Evolutionary conservation across 2,888 invertebrate genomes (phyloP), one percentile per base, ranked within the genome.

Genomic region (Aethes cnicana): DNA sequence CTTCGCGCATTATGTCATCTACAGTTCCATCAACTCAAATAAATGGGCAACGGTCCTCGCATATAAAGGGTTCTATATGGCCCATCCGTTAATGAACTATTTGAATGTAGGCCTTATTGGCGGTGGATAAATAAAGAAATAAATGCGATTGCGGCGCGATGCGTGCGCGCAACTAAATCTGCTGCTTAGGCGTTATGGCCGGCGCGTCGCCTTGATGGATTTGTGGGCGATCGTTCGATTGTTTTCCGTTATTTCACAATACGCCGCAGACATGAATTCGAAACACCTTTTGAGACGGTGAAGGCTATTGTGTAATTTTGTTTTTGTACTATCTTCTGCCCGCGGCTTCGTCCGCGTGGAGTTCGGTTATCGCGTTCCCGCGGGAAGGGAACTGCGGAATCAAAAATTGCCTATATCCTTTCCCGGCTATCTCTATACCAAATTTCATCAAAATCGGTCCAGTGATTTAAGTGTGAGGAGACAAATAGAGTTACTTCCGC

Each of bases 61-160:
- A 85, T 86, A 85, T 74, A 82, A 83, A 87, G 73, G 74, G 77
- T 69, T 66, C 63, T 50, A 76, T 76, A 70, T 76, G 75, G 77
- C 76, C 66, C 64, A 60, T 63, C 66, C 70, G 63, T 74, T 88
- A 88, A 88, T 87, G 81, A 86, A 81, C 86, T 76, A 88, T 88
- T 87, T 86, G 84, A 87, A 88, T 88, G 86, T 85, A 78, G 80
- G 74, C 74, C 82, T 81, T 76, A 85, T 80, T 81, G 82, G 77
- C 69, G 65, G 72, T 72, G 72, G 68, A 77, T 81, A 77, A 81
- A 86, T 84, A 86, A 84, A 84, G 77, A 82, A 81, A 81, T 79
- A 82, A 82, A 82, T 78, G 80, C 73, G 74, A 63, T 61, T 64
- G 64, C 68, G 67, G 66, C 61, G 61, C 49, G 47, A 61, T 77